phyloP scores from a whole-genome alignment of 2,797 vertebrate genomes.

The Hephaestus fuliginosus region DNA sequence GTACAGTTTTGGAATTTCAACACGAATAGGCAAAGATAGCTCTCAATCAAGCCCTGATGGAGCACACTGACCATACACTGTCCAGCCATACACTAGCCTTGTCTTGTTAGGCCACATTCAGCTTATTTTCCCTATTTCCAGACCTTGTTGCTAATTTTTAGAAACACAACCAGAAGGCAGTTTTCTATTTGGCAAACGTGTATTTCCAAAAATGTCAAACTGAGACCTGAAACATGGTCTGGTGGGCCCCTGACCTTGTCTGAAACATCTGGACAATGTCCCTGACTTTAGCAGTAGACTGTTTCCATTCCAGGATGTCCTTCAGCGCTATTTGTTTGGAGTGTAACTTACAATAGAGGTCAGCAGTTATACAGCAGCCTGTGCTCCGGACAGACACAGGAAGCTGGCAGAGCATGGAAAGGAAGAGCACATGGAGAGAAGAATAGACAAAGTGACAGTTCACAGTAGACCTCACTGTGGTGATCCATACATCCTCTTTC shows the following conservation, averaged over 20 bases:
- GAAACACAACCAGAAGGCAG: not conserved
- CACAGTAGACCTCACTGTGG: constrained; percentile 27
- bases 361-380: constrained; percentile 62
- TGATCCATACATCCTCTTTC: constrained; percentile 44
- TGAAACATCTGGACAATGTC: constrained; percentile 62
- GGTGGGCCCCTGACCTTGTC: constrained; percentile 4
- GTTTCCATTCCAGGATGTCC: constrained; percentile 71
- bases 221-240: not conserved
- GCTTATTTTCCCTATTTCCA: not conserved
- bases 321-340: constrained; percentile 69
- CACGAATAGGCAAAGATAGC: no score
- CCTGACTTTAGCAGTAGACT: constrained; percentile 23
- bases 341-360: constrained; percentile 77
- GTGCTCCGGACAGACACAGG: constrained; percentile 71
- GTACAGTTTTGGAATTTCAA: no score
- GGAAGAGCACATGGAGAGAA: constrained; percentile 76
- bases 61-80: no score
- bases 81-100: no score
- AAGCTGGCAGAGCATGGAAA: constrained; percentile 73
- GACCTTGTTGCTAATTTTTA: not conserved
- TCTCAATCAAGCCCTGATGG: no score
- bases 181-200: not conserved
- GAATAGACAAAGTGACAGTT: constrained; percentile 61
- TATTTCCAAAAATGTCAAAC: constrained; percentile 4
- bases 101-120: not conserved